Evolutionary conservation across 2,113 vertebrate species (phyloP).

Genomic region (Ageneiosus marmoratus): DNA sequence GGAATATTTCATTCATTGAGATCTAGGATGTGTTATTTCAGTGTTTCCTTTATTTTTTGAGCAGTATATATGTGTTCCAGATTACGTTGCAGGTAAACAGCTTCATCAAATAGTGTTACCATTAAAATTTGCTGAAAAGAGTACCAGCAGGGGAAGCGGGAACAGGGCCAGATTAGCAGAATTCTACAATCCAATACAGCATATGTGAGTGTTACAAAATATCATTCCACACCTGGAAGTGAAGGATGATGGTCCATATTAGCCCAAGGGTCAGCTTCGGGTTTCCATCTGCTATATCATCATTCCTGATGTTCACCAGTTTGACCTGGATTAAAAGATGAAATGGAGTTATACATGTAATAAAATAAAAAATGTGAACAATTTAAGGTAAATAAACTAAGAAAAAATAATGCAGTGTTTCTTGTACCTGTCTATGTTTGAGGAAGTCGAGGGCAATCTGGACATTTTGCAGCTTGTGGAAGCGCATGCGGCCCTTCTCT

Average conservation of each 20-base stretch:
- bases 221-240: constrained; percentile 85
- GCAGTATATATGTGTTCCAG: background rate
- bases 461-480: constrained; percentile 97
- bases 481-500: constrained; percentile 94
- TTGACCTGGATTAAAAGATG: constrained; percentile 78
- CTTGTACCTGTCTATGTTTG: constrained; percentile 87
- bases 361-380: background rate
- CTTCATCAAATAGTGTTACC: background rate
- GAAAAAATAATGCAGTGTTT: background rate
- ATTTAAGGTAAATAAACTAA: background rate
- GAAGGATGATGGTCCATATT: constrained; percentile 97
- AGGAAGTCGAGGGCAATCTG: constrained; percentile 97
- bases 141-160: background rate
- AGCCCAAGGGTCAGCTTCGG: constrained; percentile 94
- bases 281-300: constrained; percentile 94
- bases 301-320: constrained; percentile 94
- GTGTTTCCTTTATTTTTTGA: no score
- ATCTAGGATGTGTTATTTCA: no score
- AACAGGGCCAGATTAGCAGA: background rate
- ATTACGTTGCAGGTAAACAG: background rate
- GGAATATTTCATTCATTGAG: no score
- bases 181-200: background rate
- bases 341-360: background rate
- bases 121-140: background rate
- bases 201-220: background rate